Percentiles rank a stretch among this genome's conserved stretches.
Conservation (phyloP, 2,888 invertebrate genomes). For the Phalera bucephala region DNA sequence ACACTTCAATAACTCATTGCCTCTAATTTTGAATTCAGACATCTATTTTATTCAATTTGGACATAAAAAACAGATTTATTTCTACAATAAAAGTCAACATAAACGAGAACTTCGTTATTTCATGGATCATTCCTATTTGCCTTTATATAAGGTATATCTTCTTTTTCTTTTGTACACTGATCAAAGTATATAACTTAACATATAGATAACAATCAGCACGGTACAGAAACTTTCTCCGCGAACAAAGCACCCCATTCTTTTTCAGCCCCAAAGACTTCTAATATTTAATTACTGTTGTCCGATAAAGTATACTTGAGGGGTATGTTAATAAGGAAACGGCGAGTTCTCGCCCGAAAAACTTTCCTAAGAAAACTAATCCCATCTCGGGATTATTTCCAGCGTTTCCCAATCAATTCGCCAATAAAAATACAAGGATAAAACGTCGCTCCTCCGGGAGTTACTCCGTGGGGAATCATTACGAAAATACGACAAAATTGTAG, state of each 20-base stretch:
- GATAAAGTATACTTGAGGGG: slow-evolving; percentile 50
- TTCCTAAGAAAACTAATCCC: slow-evolving; percentile 68
- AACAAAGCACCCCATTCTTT: slow-evolving; percentile 9
- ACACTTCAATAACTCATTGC: no score
- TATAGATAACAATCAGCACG: no score
- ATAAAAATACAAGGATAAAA: slow-evolving; percentile 67
- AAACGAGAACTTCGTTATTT: no score
- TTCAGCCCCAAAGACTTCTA: slow-evolving; percentile 29
- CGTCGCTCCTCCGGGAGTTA: slow-evolving; percentile 49
- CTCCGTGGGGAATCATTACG: slow-evolving; percentile 68
- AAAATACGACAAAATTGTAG: slow-evolving; percentile 75
- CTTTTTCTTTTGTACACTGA: no score
- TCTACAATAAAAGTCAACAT: no score
- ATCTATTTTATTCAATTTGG: no score
- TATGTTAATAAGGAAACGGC: slow-evolving; percentile 60
- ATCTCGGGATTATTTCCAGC: slow-evolving; percentile 65
- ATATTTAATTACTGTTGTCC: slow-evolving; percentile 54
- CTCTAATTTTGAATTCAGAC: no score
- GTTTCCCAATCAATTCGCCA: slow-evolving; percentile 73
- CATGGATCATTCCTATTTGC: no score
- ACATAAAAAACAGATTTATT: no score
- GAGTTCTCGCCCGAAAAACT: slow-evolving; percentile 45
- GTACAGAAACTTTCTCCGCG: no score
- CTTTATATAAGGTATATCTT: no score
- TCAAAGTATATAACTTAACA: no score